A percentile compares a stretch with the other conserved stretches of the same genome.
Conservation (phyloP, 2,113 vertebrate species). For the Theropithecus gelada region DNA sequence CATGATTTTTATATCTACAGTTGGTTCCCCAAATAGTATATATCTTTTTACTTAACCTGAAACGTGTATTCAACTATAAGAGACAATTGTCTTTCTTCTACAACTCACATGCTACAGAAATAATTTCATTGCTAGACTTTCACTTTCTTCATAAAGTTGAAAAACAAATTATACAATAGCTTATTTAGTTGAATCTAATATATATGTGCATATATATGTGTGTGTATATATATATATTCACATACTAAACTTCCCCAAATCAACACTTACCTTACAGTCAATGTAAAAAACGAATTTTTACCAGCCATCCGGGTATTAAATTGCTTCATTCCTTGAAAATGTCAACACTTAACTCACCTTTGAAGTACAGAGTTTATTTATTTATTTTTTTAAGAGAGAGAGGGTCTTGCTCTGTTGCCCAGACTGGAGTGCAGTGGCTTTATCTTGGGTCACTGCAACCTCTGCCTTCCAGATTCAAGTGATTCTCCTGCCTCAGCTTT, state of each 20-base stretch:
- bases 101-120: not conserved
- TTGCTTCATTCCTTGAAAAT: not conserved
- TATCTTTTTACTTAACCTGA: not conserved
- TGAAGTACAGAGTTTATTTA: not conserved
- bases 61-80: not conserved
- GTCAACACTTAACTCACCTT: not conserved
- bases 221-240: not conserved
- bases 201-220: not conserved
- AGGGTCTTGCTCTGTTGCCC: too few species aligned
- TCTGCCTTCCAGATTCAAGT: too few species aligned
- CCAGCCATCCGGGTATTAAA: not conserved
- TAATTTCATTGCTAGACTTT: not conserved
- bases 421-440: too few species aligned
- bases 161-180: not conserved
- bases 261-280: not conserved
- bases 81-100: not conserved
- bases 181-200: not conserved
- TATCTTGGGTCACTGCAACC: too few species aligned
- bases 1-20: not conserved
- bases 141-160: not conserved
- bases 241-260: not conserved
- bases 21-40: not conserved
- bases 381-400: too few species aligned
- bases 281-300: not conserved
- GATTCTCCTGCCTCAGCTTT: too few species aligned